phyloP scores from a whole-genome alignment of 2,113 vertebrate genomes.

The Triplophysa tibetana region DNA sequence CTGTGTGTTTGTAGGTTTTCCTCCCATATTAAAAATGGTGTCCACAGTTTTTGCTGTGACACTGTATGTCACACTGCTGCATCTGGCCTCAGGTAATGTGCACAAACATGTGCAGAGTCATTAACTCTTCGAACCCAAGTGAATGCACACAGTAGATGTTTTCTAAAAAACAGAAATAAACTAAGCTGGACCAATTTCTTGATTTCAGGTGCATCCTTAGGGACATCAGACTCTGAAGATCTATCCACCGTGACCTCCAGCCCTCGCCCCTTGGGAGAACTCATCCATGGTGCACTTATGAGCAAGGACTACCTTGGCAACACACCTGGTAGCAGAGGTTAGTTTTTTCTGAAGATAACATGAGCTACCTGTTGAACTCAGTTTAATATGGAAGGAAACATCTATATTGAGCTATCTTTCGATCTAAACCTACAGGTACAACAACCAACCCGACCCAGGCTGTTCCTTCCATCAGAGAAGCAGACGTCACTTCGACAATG shows the following conservation, averaged over 20 bases:
- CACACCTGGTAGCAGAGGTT: conserved; percentile 74
- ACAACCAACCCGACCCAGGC: conserved; percentile 76
- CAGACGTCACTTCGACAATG: conserved; percentile 64
- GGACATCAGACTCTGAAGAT: conserved; percentile 64
- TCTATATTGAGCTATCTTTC: neutral
- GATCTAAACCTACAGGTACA: conserved; percentile 64
- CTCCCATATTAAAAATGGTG: conserved; percentile 66
- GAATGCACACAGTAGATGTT: neutral
- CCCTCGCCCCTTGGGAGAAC: conserved; percentile 73
- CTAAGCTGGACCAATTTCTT: neutral
- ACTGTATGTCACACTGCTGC: conserved; percentile 70
- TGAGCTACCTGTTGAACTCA: neutral
- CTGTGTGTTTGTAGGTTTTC: conserved; percentile 53
- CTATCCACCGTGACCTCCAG: conserved; percentile 65
- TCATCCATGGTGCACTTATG: conserved; percentile 83
- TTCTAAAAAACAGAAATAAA: neutral
- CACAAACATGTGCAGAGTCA: neutral
- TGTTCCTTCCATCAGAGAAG: conserved; percentile 62
- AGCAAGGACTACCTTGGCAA: conserved; percentile 80
- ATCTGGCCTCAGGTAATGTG: conserved; percentile 71
- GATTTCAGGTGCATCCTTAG: conserved; percentile 77
- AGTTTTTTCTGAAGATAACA: conserved; percentile 44
- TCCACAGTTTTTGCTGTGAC: conserved; percentile 65
- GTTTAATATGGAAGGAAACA: neutral
- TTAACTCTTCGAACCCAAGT: neutral